Evolutionary conservation across 2,888 invertebrate genomes (phyloP).

Genomic region (Pristionchus entomophagus): DNA sequence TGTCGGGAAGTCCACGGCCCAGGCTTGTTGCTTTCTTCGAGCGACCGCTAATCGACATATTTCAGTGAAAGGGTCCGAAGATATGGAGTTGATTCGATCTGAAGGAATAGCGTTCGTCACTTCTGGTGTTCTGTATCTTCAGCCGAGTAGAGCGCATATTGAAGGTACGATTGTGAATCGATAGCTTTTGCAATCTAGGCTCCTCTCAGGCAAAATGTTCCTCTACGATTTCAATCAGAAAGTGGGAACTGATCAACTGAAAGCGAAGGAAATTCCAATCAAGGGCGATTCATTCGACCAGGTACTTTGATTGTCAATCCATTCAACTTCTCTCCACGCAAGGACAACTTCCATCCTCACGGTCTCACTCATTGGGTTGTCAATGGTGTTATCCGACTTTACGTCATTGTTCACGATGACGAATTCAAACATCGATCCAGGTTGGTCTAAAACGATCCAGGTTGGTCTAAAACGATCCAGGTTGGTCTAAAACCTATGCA

Average conservation of each 20-base stretch:
- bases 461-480: conserved; percentile 57
- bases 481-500: conserved; percentile 42
- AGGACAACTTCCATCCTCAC: conserved; percentile 61
- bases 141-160: conserved; percentile 4
- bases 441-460: neutral
- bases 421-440: conserved; percentile 58
- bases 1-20: conserved; percentile 43
- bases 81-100: conserved; percentile 57
- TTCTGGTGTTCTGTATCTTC: conserved; percentile 60
- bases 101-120: conserved; percentile 59
- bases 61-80: conserved; percentile 65
- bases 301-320: neutral
- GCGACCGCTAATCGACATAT: neutral
- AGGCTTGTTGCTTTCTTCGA: neutral
- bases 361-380: conserved; percentile 58
- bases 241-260: neutral
- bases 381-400: conserved; percentile 56
- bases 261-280: conserved; percentile 41
- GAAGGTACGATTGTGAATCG: neutral
- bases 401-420: conserved; percentile 57
- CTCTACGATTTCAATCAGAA: conserved; percentile 56
- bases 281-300: conserved; percentile 45
- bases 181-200: neutral
- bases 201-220: conserved; percentile 55
- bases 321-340: neutral